Evolutionary conservation across 2,113 vertebrate genomes (phyloP), one percentile per base, ranked within the genome.

Genomic region (Myrmophylax atrothorax): DNA sequence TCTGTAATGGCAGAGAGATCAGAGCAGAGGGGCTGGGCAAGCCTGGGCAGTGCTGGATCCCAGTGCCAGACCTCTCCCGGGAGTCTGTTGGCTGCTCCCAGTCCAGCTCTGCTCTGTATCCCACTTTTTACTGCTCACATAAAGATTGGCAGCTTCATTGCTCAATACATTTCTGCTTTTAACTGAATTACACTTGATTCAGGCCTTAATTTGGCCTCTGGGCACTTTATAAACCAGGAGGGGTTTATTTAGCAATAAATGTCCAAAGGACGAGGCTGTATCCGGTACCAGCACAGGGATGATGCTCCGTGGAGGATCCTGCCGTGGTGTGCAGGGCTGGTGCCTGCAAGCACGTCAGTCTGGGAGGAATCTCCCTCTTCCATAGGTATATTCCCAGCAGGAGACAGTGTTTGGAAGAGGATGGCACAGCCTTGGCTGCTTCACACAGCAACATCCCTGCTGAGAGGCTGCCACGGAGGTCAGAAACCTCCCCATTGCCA

Each of bases 401-500:
- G 92, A 95, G 13, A 42, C 1, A 1, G 47, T 0, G 0, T 58
- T 90, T 31, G 79, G 87, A 81, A 55, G 35, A 25, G 69, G 44
- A 44, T 76, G 76, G 79, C 75, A 56, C 89, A 89, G 42, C 84
- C 93, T 38, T 47, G 60, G 83, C 89, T 38, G 83, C 86, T 72
- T 64, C 18, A n/a, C 26, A 5, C 63, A 74, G 72, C 79, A 14
- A 15, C 33, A 4, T 56, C 79, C 90, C 94, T n/a, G 85, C 92
- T 56, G 90, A 44, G 94, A 83, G 72, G 52, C 94, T 86, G 93
- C 83, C 75, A 47, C 55, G 0, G 5, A 49, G 96, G 88, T 93
- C 49, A 60, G 94, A 68, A 95, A 94, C 44, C 64, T 92, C 93
- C 79, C 1, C 42, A 25, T 60, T 53, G 78, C 92, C 92, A 89